Percentiles rank a stretch among this genome's conserved stretches.
Evolutionary conservation across 2,888 invertebrate genomes (phyloP).

Genomic region (Nebria brevicollis): DNA sequence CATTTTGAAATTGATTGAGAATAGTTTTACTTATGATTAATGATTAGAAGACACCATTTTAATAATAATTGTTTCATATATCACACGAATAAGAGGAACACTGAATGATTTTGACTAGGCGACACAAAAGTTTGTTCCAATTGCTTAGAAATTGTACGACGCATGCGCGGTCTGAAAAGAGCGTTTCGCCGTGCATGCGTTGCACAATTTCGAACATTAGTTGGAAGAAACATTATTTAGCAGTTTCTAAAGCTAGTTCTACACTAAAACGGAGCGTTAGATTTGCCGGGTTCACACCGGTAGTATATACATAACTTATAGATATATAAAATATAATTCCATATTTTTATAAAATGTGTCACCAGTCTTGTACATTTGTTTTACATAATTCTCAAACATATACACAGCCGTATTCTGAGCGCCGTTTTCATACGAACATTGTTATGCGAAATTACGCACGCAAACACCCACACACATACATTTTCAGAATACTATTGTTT

Average conservation of each 20-base stretch:
- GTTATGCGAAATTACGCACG: not conserved
- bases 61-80: slow-evolving; percentile 24
- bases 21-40: slow-evolving; percentile 26
- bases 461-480: no score
- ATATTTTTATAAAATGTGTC: not conserved
- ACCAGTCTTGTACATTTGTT: not conserved
- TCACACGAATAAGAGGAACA: slow-evolving; percentile 40
- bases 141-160: no score
- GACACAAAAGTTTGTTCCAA: not conserved
- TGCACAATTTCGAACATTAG: no score
- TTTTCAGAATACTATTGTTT: no score
- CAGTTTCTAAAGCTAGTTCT: slow-evolving; percentile 32
- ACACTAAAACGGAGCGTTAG: slow-evolving; percentile 3
- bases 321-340: not conserved
- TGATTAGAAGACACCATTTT: slow-evolving; percentile 7
- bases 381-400: not conserved
- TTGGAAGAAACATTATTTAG: slow-evolving; percentile 15
- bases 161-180: no score
- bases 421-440: not conserved
- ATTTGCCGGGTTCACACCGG: no score
- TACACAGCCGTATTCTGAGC: not conserved
- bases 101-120: slow-evolving; percentile 29
- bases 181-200: no score
- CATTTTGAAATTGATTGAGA: slow-evolving; percentile 20
- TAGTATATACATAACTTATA: no score